These are phyloP conservation scores for Schlechtendalia chinensis DNA, from an alignment of 1,140 invertebrate genomes.

Conservation along the genomic window DNA sequence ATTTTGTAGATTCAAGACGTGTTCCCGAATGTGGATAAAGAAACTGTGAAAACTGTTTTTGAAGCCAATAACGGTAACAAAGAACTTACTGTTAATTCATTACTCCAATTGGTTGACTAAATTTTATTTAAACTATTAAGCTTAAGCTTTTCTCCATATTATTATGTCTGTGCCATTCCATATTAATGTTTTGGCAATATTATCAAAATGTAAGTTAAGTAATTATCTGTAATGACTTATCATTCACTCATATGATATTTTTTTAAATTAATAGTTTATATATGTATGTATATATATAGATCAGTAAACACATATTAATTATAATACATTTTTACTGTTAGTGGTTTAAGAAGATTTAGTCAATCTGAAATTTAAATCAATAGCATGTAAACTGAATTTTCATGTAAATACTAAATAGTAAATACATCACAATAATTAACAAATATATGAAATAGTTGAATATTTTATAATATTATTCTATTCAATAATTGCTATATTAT, in stretches of 20 bases:
- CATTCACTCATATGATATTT: not conserved
- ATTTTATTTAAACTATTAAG: not conserved
- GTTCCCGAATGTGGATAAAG: slow-evolving; percentile 92
- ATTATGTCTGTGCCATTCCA: slow-evolving; percentile 22
- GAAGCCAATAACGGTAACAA: slow-evolving; percentile 88
- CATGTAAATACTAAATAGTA: not conserved
- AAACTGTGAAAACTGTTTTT: slow-evolving; percentile 86
- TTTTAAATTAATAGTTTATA: not conserved
- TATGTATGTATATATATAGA: too few relatives aligned
- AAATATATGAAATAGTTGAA: not conserved
- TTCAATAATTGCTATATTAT: not conserved
- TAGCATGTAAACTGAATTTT: not conserved
- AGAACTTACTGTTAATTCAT: slow-evolving; percentile 83
- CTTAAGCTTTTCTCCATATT: not conserved
- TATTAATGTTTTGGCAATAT: not conserved
- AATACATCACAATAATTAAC: not conserved
- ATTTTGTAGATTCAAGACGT: slow-evolving; percentile 81
- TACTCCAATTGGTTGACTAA: slow-evolving; percentile 71
- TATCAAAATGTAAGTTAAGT: not conserved
- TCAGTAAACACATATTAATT: not conserved
- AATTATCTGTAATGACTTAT: not conserved
- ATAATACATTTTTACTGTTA: not conserved
- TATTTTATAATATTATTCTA: not conserved
- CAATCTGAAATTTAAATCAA: not conserved
- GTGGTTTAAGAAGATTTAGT: not conserved